Base-by-base conservation (phyloP, 1,140 invertebrate species). In the Acromyrmex echinatior region DNA sequence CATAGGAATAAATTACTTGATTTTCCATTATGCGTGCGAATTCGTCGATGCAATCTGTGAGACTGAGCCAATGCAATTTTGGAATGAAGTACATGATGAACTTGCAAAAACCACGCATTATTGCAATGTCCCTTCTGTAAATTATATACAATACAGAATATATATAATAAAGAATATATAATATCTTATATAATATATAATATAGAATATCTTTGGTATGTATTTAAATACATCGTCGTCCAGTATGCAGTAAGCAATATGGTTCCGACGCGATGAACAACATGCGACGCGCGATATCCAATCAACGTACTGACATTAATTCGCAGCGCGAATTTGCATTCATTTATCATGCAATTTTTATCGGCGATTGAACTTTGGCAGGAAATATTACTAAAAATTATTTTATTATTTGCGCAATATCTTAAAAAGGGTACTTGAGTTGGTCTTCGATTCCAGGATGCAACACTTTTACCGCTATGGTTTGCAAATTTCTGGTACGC, bases 1-100 rank as follows among this genome's bases (percentile, higher is more conserved):
- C 68, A 14, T 74, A 25, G 10, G 51, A 79, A 10, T 45, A 45
- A 73, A 70, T 91, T 89, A 96, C 96, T 94, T 96, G 96, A 80
- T 93, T 92, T 77, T 93, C 82, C 93, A 96, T 96, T 18, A 95
- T 92, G 6, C 93, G 78, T n/a, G 94, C 92, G 91, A 96, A 96
- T 88, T 96, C 95, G 35, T 95, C 89, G 5, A 96, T 92, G 90
- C 96, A 96, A 58, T 96, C 95, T n/a, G 87, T 89, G 10, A 96
- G 91, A 90, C 95, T 96, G 18, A 96, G 93, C 95, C 96, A 96
- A 28, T 92, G 86, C 25, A 96, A 86, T 28, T 91, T 87, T 9
- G 96, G 95, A n/a, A 95, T 73, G 0, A 96, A 28, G n/a, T 78
- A 90, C 16, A 93, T 92, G 18, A 94, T 39, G 56, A 87, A 91